phyloP scores from a whole-genome alignment of 2,113 vertebrate species.

The Hippocampus mohnikei region DNA sequence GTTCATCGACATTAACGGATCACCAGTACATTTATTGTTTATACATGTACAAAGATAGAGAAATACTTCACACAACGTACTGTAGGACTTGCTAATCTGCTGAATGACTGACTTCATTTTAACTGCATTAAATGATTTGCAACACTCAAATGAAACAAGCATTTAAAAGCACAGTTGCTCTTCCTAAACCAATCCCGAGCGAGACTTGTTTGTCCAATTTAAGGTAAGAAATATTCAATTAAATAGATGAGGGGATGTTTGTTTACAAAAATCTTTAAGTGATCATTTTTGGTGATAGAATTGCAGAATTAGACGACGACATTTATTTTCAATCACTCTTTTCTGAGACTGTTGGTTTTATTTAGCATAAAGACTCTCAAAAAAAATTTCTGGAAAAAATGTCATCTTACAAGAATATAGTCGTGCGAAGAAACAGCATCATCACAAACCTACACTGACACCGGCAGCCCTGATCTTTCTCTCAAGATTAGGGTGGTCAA shows the following conservation, averaged over 20 bases:
- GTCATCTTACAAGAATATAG: too few relatives aligned
- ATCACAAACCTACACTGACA: too few relatives aligned
- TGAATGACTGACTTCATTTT: background rate
- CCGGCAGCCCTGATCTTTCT: too few relatives aligned
- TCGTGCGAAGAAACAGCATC: too few relatives aligned
- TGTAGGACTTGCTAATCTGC: background rate
- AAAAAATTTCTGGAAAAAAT: too few relatives aligned
- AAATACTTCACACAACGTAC: slow-evolving; percentile 1
- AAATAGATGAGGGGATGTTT: background rate
- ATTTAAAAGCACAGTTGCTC: background rate
- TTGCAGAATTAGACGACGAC: too few relatives aligned
- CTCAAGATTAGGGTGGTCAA: too few relatives aligned
- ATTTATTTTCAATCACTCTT: too few relatives aligned
- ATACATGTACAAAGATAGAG: slow-evolving; percentile 7
- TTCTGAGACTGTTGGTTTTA: too few relatives aligned
- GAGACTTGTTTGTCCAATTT: background rate
- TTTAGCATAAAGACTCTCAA: too few relatives aligned
- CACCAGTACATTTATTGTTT: slow-evolving; percentile 4
- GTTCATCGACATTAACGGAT: slow-evolving; percentile 7
- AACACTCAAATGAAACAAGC: background rate
- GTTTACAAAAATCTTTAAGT: background rate
- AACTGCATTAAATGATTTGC: background rate
- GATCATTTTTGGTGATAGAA: background rate
- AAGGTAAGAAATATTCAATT: background rate
- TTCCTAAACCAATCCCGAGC: background rate